phyloP scores from a whole-genome alignment of 2,797 vertebrate genomes.

The Megalops cyprinoides region DNA sequence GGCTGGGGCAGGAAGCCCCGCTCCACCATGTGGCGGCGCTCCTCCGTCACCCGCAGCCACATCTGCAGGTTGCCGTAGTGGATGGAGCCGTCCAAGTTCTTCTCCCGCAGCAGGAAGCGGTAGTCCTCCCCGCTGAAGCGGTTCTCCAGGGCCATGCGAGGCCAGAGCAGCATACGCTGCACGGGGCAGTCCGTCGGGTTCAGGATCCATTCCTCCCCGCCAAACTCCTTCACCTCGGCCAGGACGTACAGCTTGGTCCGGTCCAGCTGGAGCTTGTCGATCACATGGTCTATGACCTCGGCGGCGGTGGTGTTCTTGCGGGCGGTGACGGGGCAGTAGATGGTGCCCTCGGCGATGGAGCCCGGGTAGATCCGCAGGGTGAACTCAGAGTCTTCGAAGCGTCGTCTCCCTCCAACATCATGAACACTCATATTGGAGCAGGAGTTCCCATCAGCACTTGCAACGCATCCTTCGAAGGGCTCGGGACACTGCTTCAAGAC shows the following conservation, averaged over 20 bases:
- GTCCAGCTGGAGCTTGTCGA: slow-evolving; percentile 87
- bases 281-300: slow-evolving; percentile 93
- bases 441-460: slow-evolving; percentile 88
- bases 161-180: slow-evolving; percentile 99
- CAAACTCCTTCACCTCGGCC: slow-evolving; percentile 97
- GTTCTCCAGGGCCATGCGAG: slow-evolving; percentile 92
- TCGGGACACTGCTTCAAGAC: slow-evolving; percentile 72
- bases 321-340: slow-evolving; percentile 93
- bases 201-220: slow-evolving; percentile 98
- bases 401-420: slow-evolving; percentile 93
- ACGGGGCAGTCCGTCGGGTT: slow-evolving; percentile 95
- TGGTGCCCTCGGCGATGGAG: slow-evolving; percentile 89
- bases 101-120: slow-evolving; percentile 93
- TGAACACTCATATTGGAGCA: slow-evolving; percentile 93
- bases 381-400: slow-evolving; percentile 93
- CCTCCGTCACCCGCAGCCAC: slow-evolving; percentile 93
- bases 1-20: slow-evolving; percentile 93
- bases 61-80: slow-evolving; percentile 95
- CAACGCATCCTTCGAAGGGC: slow-evolving; percentile 48
- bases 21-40: slow-evolving; percentile 88
- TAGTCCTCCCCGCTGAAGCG: slow-evolving; percentile 91
- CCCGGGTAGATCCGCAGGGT: slow-evolving; percentile 94
- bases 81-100: slow-evolving; percentile 96
- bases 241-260: slow-evolving; percentile 91
- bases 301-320: slow-evolving; percentile 92